A percentile compares a stretch with the other conserved stretches of the same genome.
Evolutionary conservation across 1,140 invertebrate genomes (phyloP).

Genomic region (Atta texana): DNA sequence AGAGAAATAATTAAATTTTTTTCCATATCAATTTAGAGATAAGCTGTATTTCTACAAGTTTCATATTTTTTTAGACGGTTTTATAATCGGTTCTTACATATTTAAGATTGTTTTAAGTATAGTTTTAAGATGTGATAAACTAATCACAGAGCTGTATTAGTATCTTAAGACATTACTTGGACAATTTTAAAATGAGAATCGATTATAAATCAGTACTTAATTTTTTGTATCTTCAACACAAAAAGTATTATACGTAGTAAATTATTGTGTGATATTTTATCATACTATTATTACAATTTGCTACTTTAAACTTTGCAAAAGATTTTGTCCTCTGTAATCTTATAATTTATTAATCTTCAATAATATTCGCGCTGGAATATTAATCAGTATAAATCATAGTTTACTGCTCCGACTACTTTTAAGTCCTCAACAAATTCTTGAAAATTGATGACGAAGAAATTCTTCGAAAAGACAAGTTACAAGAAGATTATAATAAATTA

Average conservation of each 20-base stretch:
- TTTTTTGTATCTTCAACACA: conserved; percentile 57
- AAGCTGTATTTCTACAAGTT: background rate
- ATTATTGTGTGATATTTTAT: conserved; percentile 68
- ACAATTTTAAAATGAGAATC: too few species aligned
- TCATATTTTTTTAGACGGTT: background rate
- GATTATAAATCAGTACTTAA: too few species aligned
- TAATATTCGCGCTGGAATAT: conserved; percentile 82
- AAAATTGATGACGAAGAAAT: background rate
- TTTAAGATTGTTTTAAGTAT: too few species aligned
- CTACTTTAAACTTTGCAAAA: conserved; percentile 64
- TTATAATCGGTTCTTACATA: too few species aligned
- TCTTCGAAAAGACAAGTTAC: background rate
- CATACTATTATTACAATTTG: conserved; percentile 60
- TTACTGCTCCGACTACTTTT: conserved; percentile 67
- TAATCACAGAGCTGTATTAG: too few species aligned
- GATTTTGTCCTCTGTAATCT: conserved; percentile 63
- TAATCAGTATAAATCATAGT: conserved; percentile 86
- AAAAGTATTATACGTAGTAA: conserved; percentile 68
- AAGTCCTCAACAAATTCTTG: background rate
- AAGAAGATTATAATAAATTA: background rate
- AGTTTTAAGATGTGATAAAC: too few species aligned
- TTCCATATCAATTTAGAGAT: background rate
- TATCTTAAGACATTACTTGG: too few species aligned
- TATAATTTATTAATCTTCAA: conserved; percentile 80
- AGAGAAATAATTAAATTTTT: background rate